Conservation (phyloP, 2,797 vertebrate genomes). For the Phrynocephalus guinanensis region DNA sequence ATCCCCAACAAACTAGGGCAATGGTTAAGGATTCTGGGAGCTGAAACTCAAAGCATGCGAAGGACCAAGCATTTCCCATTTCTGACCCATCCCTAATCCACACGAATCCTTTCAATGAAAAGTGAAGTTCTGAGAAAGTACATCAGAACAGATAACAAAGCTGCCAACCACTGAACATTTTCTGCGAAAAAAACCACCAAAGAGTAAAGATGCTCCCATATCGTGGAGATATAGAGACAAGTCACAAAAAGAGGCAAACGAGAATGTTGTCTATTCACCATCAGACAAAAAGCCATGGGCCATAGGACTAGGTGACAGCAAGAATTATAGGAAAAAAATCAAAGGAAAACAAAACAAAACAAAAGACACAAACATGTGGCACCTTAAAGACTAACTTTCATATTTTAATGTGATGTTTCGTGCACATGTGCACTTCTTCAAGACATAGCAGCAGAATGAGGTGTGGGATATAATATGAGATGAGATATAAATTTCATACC, state of each 20-base stretch:
- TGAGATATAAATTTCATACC: too few species aligned
- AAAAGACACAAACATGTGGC: too few species aligned
- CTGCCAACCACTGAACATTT: not conserved
- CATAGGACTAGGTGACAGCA: not conserved
- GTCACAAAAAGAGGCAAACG: not conserved
- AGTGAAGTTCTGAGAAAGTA: not conserved
- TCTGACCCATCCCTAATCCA: not conserved
- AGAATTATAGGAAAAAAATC: too few species aligned
- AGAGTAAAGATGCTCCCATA: too few species aligned
- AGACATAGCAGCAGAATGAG: too few species aligned
- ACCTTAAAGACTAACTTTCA: too few species aligned
- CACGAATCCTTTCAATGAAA: not conserved
- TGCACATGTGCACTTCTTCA: too few species aligned
- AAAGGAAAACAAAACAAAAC: too few species aligned
- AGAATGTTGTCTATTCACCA: not conserved
- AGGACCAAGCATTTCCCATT: not conserved
- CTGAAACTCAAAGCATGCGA: not conserved
- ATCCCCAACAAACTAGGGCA: not conserved
- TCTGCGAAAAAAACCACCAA: too few species aligned
- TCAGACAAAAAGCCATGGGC: not conserved
- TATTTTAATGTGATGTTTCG: too few species aligned
- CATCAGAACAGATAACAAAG: not conserved
- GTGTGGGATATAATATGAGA: too few species aligned
- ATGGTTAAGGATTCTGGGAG: not conserved
- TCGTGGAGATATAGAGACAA: not conserved